Base-by-base conservation (phyloP, 2,113 vertebrate genomes). In the Oxyura jamaicensis region DNA sequence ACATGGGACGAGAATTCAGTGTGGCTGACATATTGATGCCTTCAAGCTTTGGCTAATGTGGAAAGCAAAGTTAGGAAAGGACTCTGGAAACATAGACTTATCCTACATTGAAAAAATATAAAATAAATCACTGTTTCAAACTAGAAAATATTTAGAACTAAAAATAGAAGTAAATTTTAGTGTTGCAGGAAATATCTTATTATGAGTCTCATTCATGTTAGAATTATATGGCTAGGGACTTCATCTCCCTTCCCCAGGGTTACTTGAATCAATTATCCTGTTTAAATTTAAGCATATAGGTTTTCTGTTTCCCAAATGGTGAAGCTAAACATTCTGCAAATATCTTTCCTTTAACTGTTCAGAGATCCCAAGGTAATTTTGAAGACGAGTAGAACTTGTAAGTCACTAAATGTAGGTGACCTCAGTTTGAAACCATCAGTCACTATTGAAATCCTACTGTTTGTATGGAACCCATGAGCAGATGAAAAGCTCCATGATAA, bases 11-110 rank as follows among this genome's bases (percentile, higher is more conserved):
- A 98, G 90, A 68, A 97, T 98, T 91, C 98, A 98, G 33, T 98
- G 97, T 74, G 97, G 97, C 17, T 18, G 90, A 39, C 97, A 98
- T 16, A 94, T 98, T 18, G 97, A 98, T 36, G 67, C 97, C 76
- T 98, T 98, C 76, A 98, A 98, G 60, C 93, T 98, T 13, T 98
- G 96, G 96, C 94, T 98, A 67, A 98, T 98, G 97, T 98, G 95
- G 97, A 98, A 98, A 91, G 96, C 97, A 48, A 98, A 98, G 96
- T 97, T 98, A 95, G 16, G 31, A 20, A 67, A 69, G 21, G 17
- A 14, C 25, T 71, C 21, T 36, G 29, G 71, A 87, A 76, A 53
- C n/a, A 22, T 2, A 63, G 4, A 2, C 48, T 71, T 52, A 23
- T 42, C 73, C 18, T 26, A 83, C 39, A 39, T 39, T 39, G 4